phyloP scores from a whole-genome alignment of 2,797 vertebrate genomes.

The Acanthornis magna region DNA sequence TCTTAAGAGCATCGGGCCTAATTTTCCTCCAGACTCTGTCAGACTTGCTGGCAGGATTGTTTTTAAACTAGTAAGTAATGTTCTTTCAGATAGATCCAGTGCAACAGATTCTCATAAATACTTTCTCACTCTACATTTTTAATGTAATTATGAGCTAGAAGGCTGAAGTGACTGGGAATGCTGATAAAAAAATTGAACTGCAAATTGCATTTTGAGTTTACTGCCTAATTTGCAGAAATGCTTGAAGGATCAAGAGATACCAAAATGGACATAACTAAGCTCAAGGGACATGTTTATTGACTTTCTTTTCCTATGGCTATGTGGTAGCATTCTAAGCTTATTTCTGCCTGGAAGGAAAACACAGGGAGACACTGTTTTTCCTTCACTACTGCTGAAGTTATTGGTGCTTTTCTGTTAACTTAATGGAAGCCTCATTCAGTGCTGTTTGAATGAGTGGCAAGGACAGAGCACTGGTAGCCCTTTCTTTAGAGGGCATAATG shows the following conservation, averaged over 20 bases:
- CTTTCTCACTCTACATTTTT: neutral
- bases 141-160: constrained; percentile 24
- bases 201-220: neutral
- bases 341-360: neutral
- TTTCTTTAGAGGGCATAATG: neutral
- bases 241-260: neutral
- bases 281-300: neutral
- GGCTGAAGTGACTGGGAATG: neutral
- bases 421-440: neutral
- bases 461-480: neutral
- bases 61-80: constrained; percentile 83
- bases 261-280: neutral
- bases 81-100: neutral
- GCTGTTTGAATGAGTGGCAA: neutral
- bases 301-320: neutral
- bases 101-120: neutral
- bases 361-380: neutral
- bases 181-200: neutral
- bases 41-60: constrained; percentile 87
- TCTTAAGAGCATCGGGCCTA: constrained; percentile 81
- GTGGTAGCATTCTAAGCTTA: neutral
- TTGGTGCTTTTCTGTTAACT: neutral
- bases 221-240: neutral
- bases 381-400: neutral
- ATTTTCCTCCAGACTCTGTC: constrained; percentile 89